phyloP scores from a whole-genome alignment of 1,140 invertebrate species.

The Drosophila leontia region DNA sequence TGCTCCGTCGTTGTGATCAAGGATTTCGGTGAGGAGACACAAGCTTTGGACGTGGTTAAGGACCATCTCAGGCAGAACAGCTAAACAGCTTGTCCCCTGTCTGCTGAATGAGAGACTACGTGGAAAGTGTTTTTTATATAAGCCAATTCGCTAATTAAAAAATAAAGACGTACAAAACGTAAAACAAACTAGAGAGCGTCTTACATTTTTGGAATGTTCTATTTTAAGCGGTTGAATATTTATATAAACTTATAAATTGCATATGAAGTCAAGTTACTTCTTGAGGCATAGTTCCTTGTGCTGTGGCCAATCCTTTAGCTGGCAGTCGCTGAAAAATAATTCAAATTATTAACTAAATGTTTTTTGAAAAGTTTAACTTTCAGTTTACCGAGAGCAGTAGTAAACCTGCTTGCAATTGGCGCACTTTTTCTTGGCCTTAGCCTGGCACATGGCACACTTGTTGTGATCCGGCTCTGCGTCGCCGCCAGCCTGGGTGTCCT shows the following conservation, averaged over 20 bases:
- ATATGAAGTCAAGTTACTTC: constrained; percentile 6
- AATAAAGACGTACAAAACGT: constrained; percentile 54
- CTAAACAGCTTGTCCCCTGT: constrained; percentile 62
- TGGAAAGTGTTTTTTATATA: constrained; percentile 62
- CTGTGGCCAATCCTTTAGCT: constrained; percentile 85
- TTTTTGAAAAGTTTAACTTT: too few relatives aligned
- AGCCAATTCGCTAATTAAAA: constrained; percentile 52
- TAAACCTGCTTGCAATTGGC: constrained; percentile 85
- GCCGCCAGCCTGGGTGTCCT: constrained; percentile 20
- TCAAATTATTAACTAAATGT: too few relatives aligned
- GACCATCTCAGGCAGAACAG: constrained; percentile 92
- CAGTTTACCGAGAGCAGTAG: constrained; percentile 84
- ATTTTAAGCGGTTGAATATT: constrained; percentile 14
- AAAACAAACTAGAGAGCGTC: constrained; percentile 11
- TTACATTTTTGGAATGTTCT: constrained; percentile 73
- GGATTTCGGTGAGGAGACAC: constrained; percentile 98
- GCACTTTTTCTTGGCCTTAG: constrained; percentile 85
- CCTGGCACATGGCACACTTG: constrained; percentile 85
- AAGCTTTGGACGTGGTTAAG: constrained; percentile 95
- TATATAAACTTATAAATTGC: constrained; percentile 7
- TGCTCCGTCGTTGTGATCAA: constrained; percentile 99
- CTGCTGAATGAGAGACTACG: constrained; percentile 79
- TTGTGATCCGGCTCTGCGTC: constrained; percentile 14
- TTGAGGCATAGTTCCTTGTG: constrained; percentile 81
- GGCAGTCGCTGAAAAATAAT: constrained; percentile 80